Evolutionary conservation across 1,140 invertebrate genomes (phyloP).

Genomic region (Saccostrea glomerata): DNA sequence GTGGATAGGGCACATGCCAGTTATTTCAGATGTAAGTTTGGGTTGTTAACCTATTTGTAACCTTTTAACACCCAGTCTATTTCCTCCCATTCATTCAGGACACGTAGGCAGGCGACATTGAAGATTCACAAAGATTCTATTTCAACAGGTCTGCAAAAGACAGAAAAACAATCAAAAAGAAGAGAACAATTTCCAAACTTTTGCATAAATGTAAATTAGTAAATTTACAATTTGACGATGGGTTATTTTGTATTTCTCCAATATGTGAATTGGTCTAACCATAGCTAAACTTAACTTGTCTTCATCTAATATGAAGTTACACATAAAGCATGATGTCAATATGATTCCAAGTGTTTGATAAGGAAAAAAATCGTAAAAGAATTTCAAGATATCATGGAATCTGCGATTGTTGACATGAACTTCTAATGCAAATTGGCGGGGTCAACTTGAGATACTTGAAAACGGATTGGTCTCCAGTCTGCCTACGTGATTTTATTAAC

Average conservation of each 20-base stretch:
- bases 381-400: not conserved
- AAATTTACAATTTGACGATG: not conserved
- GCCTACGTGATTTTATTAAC: conserved; percentile 34
- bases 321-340: not conserved
- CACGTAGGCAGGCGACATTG: not conserved
- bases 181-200: conserved; percentile 11
- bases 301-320: not conserved
- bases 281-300: not conserved
- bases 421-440: not conserved
- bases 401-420: not conserved
- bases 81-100: conserved; percentile 19
- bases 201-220: conserved; percentile 4
- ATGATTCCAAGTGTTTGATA: not conserved
- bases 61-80: not conserved
- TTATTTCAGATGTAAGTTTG: not conserved
- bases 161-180: conserved; percentile 20
- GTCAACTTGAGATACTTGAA: conserved; percentile 19
- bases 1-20: not conserved
- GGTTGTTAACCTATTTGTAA: not conserved
- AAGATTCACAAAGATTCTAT: not conserved
- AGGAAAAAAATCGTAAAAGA: not conserved
- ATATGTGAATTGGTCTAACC: too few species aligned
- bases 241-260: not conserved
- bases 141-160: not conserved
- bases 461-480: not conserved